phyloP scores from a whole-genome alignment of 2,797 vertebrate genomes.

The Mormyrops attenuatus region DNA sequence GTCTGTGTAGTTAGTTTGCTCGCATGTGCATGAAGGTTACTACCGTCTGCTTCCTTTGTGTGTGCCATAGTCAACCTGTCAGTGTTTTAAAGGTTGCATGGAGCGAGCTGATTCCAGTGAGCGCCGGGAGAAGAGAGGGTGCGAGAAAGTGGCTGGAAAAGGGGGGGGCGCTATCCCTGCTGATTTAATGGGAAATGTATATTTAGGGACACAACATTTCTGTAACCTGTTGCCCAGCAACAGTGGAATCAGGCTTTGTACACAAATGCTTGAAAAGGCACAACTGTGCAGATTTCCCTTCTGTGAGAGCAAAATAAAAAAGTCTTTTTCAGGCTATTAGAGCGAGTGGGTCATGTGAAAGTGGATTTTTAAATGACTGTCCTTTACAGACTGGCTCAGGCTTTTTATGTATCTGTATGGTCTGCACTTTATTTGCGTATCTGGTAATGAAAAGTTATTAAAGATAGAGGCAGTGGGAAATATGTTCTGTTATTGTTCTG shows the following conservation, averaged over 20 bases:
- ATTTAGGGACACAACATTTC: background rate
- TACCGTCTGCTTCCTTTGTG: background rate
- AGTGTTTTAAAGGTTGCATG: background rate
- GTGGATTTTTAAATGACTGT: background rate
- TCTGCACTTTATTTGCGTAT: background rate
- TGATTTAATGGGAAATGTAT: background rate
- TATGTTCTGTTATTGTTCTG: background rate
- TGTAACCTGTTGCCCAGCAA: conserved; percentile 58
- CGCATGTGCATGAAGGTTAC: background rate
- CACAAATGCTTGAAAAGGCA: conserved; percentile 33
- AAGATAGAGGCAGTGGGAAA: background rate
- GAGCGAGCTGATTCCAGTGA: background rate
- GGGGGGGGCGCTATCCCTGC: background rate
- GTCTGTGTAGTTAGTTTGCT: background rate
- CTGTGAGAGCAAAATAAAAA: background rate
- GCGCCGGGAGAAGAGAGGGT: background rate
- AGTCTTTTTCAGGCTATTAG: background rate
- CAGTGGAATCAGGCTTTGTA: conserved; percentile 48
- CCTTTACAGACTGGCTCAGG: background rate
- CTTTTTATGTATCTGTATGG: background rate
- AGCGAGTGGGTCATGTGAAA: background rate
- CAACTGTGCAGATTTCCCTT: conserved; percentile 22
- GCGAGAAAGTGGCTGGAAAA: too few relatives aligned
- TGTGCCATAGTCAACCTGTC: background rate
- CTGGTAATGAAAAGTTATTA: background rate